These are phyloP conservation scores for Protaetia brevitarsis DNA, from an alignment of 1,140 invertebrate genomes.

Conservation along the genomic window DNA sequence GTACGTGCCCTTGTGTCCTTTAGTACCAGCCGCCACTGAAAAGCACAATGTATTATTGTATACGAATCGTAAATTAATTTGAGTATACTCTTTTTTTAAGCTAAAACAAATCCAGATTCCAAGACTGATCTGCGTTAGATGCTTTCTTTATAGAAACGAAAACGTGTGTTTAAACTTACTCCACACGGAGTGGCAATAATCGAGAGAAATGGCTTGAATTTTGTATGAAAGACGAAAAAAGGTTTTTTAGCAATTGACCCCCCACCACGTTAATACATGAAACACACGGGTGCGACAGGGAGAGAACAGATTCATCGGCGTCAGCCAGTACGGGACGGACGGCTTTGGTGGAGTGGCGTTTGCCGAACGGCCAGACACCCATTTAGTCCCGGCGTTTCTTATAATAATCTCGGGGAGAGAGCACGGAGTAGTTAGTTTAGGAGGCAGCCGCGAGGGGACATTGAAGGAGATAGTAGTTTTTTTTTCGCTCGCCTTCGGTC, in stretches of 20 bases:
- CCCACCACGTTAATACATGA: slow-evolving; percentile 39
- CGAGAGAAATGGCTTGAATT: slow-evolving; percentile 51
- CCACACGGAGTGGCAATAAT: slow-evolving; percentile 38
- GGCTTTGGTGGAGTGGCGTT: slow-evolving; percentile 8
- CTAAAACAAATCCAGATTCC: not conserved
- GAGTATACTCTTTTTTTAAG: not conserved
- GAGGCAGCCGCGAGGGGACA: slow-evolving; percentile 22
- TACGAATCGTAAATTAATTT: too few relatives aligned
- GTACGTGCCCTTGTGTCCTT: too few relatives aligned
- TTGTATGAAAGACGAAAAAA: slow-evolving; percentile 48
- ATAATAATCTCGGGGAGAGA: slow-evolving; percentile 44
- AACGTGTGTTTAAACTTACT: slow-evolving; percentile 28
- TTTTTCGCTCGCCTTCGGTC: slow-evolving; percentile 10
- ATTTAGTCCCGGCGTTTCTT: slow-evolving; percentile 44
- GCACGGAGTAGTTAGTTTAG: slow-evolving; percentile 41
- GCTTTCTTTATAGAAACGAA: slow-evolving; percentile 5
- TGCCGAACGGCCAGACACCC: slow-evolving; percentile 36
- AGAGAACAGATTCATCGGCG: not conserved
- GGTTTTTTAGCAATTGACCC: slow-evolving; percentile 43
- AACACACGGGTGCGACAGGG: slow-evolving; percentile 32
- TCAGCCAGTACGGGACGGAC: not conserved
- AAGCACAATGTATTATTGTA: too few relatives aligned
- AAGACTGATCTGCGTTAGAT: not conserved
- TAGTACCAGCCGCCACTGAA: too few relatives aligned
- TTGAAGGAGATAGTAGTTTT: slow-evolving; percentile 21